These are phyloP conservation scores for Struthio camelus DNA, from an alignment of 2,113 vertebrate species.

Conservation along the genomic window DNA sequence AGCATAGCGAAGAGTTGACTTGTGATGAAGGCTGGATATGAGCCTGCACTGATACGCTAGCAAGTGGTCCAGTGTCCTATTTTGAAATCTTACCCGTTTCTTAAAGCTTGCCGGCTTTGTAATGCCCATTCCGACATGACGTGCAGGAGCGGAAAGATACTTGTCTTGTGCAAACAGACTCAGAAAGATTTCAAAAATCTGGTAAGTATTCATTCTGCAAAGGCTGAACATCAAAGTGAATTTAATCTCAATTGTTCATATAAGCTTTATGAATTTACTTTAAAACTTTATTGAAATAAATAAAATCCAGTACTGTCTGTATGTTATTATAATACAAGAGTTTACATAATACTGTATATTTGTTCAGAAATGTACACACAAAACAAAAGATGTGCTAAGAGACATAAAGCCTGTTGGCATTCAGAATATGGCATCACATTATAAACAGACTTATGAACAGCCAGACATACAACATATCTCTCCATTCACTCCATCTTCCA, in stretches of 20 bases:
- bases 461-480: background rate
- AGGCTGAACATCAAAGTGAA: background rate
- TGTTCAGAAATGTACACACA: background rate
- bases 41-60: background rate
- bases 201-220: background rate
- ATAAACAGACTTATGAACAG: background rate
- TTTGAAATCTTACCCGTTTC: background rate
- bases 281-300: background rate
- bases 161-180: background rate
- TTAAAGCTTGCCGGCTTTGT: background rate
- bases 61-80: background rate
- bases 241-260: background rate
- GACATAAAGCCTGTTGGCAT: background rate
- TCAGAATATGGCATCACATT: background rate
- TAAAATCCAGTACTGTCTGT: background rate
- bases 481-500: background rate
- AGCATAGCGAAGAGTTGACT: background rate
- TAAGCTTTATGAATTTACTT: background rate
- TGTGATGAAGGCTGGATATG: background rate
- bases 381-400: background rate
- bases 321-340: background rate
- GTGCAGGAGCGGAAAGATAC: background rate
- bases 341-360: background rate
- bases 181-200: background rate
- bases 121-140: background rate